Percentiles rank a stretch among this genome's conserved stretches.
Evolutionary conservation across 2,888 invertebrate species (phyloP).

Genomic region (Pheosia gnoma): DNA sequence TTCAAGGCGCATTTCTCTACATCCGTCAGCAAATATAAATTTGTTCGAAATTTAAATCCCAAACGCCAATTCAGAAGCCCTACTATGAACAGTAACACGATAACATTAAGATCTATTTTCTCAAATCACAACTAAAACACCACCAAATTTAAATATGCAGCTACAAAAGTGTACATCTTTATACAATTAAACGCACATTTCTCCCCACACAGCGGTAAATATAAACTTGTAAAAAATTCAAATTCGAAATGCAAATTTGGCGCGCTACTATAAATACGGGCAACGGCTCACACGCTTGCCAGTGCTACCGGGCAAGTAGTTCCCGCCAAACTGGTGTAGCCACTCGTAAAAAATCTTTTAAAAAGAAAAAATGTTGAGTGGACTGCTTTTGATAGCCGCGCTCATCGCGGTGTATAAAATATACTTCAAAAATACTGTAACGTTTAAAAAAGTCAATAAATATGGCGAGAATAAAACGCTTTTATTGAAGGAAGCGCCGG

Average conservation of each 20-base stretch:
- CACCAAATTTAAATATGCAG: neutral
- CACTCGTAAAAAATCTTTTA: constrained; percentile 68
- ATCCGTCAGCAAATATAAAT: constrained; percentile 12
- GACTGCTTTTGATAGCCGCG: constrained; percentile 57
- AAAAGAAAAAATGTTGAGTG: constrained; percentile 73
- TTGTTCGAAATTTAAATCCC: constrained; percentile 33
- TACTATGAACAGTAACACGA: neutral
- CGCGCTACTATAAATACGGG: constrained; percentile 49
- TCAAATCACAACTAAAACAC: neutral
- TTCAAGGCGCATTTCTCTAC: neutral
- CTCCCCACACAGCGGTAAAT: constrained; percentile 10
- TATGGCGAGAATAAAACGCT: constrained; percentile 49
- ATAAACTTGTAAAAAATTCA: constrained; percentile 27
- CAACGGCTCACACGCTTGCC: constrained; percentile 14
- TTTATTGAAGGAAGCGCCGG: constrained; percentile 82
- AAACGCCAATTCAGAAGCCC: constrained; percentile 45
- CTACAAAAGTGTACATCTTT: neutral
- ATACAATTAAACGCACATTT: neutral
- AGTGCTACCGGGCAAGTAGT: constrained; percentile 56
- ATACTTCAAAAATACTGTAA: constrained; percentile 52
- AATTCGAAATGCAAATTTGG: constrained; percentile 49
- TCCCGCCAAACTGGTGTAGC: constrained; percentile 68
- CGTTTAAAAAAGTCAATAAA: constrained; percentile 48
- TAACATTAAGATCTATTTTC: neutral
- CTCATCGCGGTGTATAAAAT: constrained; percentile 62